Evolutionary conservation across 1,140 invertebrate genomes (phyloP).

Genomic region (Ectropis grisescens): DNA sequence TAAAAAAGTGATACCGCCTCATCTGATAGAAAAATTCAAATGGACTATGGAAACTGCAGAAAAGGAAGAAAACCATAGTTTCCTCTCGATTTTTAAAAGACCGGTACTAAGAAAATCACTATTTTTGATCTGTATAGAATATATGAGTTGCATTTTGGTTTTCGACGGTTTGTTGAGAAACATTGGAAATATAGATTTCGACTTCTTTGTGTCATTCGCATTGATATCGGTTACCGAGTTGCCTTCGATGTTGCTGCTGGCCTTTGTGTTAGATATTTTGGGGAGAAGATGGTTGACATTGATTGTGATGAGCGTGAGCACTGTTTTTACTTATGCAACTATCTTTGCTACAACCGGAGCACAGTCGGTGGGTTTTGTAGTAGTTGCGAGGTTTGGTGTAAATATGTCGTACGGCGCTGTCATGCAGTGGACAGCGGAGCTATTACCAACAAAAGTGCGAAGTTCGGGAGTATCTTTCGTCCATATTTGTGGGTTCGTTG

Average conservation of each 20-base stretch:
- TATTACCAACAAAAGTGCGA: constrained; percentile 74
- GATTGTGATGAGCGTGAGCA: constrained; percentile 18
- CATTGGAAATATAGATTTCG: constrained; percentile 20
- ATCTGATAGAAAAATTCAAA: constrained; percentile 45
- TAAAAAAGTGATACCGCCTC: constrained; percentile 36
- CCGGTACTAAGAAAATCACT: constrained; percentile 36
- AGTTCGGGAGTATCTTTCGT: constrained; percentile 75
- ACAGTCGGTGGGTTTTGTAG: constrained; percentile 34
- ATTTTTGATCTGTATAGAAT: constrained; percentile 36
- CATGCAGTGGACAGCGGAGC: constrained; percentile 49
- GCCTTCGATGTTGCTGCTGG: constrained; percentile 18
- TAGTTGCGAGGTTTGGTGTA: constrained; percentile 40
- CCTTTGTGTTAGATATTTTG: constrained; percentile 25
- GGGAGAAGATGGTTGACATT: constrained; percentile 28
- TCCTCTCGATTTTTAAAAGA: constrained; percentile 30
- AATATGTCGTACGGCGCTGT: constrained; percentile 36
- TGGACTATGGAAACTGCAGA: constrained; percentile 12
- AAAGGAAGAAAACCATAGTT: constrained; percentile 21
- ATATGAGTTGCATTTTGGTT: constrained; percentile 32
- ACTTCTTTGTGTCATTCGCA: constrained; percentile 26
- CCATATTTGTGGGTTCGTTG: constrained; percentile 70
- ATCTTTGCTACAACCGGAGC: constrained; percentile 28
- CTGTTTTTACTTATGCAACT: constrained; percentile 34
- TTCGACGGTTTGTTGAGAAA: constrained; percentile 25
- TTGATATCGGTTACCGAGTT: constrained; percentile 25